These are phyloP conservation scores for Mellivora capensis DNA, from an alignment of 2,113 vertebrate genomes.

Conservation along the genomic window DNA sequence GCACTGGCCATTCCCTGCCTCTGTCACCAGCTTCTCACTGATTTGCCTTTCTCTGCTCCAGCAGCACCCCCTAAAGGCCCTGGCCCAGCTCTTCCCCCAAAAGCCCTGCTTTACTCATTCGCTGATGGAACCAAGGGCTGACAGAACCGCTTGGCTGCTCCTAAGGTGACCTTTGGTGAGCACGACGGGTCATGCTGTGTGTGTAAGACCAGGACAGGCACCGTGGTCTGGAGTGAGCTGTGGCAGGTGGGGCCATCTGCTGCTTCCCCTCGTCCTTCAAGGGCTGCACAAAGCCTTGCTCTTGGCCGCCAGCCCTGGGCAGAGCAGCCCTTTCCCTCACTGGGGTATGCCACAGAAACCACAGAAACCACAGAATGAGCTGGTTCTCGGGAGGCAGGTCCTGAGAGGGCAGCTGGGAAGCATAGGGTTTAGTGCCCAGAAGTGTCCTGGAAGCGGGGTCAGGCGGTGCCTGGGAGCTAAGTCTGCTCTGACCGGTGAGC, in stretches of 20 bases:
- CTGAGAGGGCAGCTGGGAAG: accelerated
- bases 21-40: accelerated
- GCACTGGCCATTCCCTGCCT: not conserved
- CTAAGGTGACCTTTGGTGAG: accelerated
- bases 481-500: not conserved
- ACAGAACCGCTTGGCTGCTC: accelerated
- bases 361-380: accelerated
- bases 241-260: accelerated
- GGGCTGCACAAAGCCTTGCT: not conserved
- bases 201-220: no score
- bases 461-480: not conserved
- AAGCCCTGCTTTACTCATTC: accelerated
- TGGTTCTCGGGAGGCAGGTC: not conserved
- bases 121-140: not conserved
- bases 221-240: accelerated
- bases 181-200: accelerated
- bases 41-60: no score
- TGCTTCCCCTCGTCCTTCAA: not conserved
- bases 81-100: accelerated
- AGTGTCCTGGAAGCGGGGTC: not conserved
- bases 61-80: not conserved
- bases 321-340: not conserved
- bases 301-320: no score
- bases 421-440: not conserved
- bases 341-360: not conserved